Evolutionary conservation across 2,797 vertebrate genomes (phyloP).

Genomic region (Hypotaenidia philippensis): DNA sequence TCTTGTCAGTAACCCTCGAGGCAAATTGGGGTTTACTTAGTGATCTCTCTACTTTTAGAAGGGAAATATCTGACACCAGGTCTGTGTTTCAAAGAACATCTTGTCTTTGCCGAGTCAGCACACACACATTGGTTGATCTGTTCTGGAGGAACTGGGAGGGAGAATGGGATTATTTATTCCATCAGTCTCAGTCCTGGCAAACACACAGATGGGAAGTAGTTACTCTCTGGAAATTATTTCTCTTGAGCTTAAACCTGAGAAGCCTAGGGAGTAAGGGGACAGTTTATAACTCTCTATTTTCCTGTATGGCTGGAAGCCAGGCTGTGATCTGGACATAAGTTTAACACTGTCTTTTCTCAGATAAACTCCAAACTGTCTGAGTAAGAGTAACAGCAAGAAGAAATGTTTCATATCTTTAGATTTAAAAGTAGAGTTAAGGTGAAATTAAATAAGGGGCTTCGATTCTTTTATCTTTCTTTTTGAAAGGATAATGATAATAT

Average conservation of each 20-base stretch:
- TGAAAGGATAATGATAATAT: neutral
- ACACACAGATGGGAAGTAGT: neutral
- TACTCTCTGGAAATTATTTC: constrained; percentile 23
- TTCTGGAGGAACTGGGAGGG: neutral
- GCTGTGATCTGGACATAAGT: neutral
- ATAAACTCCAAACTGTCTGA: neutral
- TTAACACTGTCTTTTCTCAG: neutral
- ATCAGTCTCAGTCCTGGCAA: neutral
- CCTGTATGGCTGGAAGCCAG: constrained; percentile 33
- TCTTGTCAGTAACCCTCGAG: neutral
- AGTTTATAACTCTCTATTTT: constrained; percentile 25
- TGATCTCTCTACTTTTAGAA: neutral
- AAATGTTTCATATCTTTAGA: neutral
- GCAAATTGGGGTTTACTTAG: neutral
- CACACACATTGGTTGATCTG: neutral
- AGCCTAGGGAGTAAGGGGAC: neutral
- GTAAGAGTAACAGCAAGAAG: neutral
- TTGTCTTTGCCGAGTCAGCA: neutral
- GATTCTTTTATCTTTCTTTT: neutral
- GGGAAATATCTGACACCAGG: neutral
- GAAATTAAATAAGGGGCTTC: neutral
- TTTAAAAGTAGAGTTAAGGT: neutral
- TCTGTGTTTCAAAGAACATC: neutral
- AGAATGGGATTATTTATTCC: neutral
- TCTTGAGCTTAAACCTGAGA: constrained; percentile 35